Evolutionary conservation across 2,113 vertebrate genomes (phyloP).

Genomic region (Stigmatopora argus): DNA sequence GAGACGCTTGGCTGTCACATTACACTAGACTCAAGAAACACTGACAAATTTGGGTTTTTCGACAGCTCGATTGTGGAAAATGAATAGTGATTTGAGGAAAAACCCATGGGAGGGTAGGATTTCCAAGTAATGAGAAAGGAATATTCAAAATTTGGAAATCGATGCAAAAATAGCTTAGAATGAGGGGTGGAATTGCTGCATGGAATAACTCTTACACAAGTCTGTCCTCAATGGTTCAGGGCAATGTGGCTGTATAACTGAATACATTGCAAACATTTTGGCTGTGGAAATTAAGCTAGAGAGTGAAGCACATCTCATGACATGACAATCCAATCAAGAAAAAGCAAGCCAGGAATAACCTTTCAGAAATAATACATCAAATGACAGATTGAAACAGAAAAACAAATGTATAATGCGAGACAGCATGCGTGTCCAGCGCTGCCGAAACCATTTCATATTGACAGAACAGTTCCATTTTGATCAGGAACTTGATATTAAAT

Average conservation of each 20-base stretch:
- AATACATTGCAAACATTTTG: conserved; percentile 35
- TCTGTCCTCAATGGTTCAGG: conserved; percentile 42
- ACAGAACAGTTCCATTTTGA: conserved; percentile 49
- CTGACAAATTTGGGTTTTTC: conserved; percentile 34
- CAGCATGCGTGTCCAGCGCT: conserved; percentile 12
- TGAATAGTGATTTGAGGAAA: conserved; percentile 37
- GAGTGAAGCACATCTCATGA: too few relatives aligned
- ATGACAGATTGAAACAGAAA: conserved; percentile 37
- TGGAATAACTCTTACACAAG: conserved; percentile 62
- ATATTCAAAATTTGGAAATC: conserved; percentile 45
- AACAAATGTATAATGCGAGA: conserved; percentile 20
- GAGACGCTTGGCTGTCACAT: conserved; percentile 16
- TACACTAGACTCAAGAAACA: conserved; percentile 26
- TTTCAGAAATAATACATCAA: conserved; percentile 32
- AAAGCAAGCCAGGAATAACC: conserved; percentile 34
- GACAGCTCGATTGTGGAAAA: conserved; percentile 48
- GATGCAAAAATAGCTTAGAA: conserved; percentile 55
- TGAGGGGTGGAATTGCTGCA: conserved; percentile 49
- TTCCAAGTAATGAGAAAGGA: conserved; percentile 46
- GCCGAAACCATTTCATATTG: conserved; percentile 2
- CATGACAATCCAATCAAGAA: conserved; percentile 41
- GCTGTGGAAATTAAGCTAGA: conserved; percentile 31
- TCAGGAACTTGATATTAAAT: conserved; percentile 43
- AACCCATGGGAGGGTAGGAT: conserved; percentile 39
- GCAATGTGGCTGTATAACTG: conserved; percentile 53